Conservation (phyloP, 2,797 vertebrate genomes). For the Nyctibius grandis region DNA sequence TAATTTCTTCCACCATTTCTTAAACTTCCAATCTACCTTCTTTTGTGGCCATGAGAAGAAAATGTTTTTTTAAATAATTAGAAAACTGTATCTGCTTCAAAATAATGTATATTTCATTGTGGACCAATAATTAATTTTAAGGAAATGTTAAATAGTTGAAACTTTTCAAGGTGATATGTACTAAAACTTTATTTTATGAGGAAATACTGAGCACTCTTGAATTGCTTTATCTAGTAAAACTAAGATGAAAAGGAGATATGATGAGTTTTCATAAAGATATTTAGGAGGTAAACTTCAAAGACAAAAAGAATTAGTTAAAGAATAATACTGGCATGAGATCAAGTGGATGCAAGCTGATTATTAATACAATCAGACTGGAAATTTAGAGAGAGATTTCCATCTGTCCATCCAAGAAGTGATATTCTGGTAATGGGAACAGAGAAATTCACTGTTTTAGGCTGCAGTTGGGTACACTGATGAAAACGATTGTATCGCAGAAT, state of each 20-base stretch:
- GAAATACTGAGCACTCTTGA: neutral
- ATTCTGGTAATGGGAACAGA: neutral
- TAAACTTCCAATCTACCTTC: neutral
- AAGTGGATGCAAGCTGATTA: neutral
- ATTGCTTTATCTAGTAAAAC: neutral
- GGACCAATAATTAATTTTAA: neutral
- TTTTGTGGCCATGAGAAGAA: neutral
- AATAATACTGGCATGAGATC: neutral
- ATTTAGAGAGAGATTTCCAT: neutral
- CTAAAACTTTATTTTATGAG: neutral
- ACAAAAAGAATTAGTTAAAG: neutral
- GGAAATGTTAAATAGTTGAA: neutral
- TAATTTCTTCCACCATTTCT: neutral
- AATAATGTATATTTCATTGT: neutral
- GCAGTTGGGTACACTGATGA: neutral
- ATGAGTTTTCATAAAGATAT: neutral
- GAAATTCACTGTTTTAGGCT: neutral
- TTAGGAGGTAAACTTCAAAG: neutral
- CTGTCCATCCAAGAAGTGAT: neutral
- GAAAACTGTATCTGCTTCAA: neutral
- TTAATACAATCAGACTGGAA: neutral
- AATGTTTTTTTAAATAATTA: neutral
- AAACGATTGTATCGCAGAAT: conserved; percentile 1
- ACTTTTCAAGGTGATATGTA: neutral
- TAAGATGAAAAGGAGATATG: neutral